Evolutionary conservation across 2,113 vertebrate species (phyloP), one percentile per base, ranked within the genome.

Genomic region (Ploceus nigricollis): DNA sequence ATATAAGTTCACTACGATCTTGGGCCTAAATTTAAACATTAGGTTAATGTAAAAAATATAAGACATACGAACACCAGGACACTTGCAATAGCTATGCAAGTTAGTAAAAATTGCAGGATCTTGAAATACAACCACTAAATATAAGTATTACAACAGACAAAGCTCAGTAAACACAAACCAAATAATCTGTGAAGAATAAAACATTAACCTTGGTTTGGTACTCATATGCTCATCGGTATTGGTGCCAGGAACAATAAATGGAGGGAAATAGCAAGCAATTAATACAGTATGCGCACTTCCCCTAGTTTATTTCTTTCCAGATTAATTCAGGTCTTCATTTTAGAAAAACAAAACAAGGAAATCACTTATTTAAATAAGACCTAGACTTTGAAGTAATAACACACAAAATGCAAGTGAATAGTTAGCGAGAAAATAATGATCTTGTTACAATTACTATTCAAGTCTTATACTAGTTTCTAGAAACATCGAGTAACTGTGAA

Each of bases 271-370:
- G 66, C 44, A 90, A 82, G 42, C 51, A 79, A 87, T 31, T 72
- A 92, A 72, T 54, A 73, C 65, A 24, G 31, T 33, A 65, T 22
- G 8, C 15, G 37, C 39, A 73, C 37, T 94, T 94, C 58, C 58
- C n/a, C 42, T 44, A 9, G 39, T 79, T 93, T 84, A 42, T 89
- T 79, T 83, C 25, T 79, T 92, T 82, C 65, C 65, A 87, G n/a
- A 87, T 68, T 72, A 84, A 89, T 84, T 89, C 65, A 84, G 17
- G 33, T 63, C 61, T 89, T 93, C 78, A 82, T 82, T 91, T 85
- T 9, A 87, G 56, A 78, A 82, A 89, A 94, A 89, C 30, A 96
- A 97, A 90, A 54, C 61, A 47, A 54, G 83, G 86, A 89, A 92
- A 92, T 85, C n/a, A 84, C 23, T 31, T 64, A 66, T 19, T 89